phyloP scores from a whole-genome alignment of 1,140 invertebrate species.

The Cherax destructor region DNA sequence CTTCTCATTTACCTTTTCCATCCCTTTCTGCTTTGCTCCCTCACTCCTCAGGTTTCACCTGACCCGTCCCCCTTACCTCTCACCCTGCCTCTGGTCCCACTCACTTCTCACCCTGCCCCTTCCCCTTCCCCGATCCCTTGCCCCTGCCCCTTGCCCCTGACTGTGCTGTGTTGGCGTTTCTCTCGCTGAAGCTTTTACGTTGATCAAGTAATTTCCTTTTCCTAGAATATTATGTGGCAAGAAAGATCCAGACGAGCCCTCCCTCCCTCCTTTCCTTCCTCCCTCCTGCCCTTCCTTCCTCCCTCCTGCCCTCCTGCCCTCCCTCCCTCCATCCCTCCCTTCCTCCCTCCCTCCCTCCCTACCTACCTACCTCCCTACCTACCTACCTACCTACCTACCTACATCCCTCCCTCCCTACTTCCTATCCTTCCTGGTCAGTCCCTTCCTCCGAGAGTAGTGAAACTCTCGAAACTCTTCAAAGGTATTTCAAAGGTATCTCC shows the following conservation, averaged over 20 bases:
- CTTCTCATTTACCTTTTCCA: not conserved
- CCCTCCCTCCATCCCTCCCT: no score
- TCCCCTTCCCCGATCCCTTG: not conserved
- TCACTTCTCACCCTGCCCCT: not conserved
- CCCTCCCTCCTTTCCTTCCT: no score
- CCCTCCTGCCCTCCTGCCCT: no score
- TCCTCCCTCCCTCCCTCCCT: no score
- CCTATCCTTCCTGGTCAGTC: no score
- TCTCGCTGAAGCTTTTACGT: not conserved
- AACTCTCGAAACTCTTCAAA: no score
- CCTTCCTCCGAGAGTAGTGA: no score
- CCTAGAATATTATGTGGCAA: constrained; percentile 5
- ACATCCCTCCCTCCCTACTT: no score
- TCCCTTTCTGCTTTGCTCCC: not conserved
- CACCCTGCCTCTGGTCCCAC: not conserved
- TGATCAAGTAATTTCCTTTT: constrained; percentile 6
- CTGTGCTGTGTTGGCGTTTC: not conserved
- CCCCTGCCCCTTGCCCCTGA: not conserved
- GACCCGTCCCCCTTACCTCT: not conserved
- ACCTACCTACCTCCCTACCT: no score
- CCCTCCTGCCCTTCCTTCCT: no score
- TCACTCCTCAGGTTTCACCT: not conserved
- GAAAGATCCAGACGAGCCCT: not conserved
- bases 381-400: no score
- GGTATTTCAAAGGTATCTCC: no score